These are phyloP conservation scores for Chlorops oryzae DNA, from an alignment of 1,140 invertebrate species.

Conservation along the genomic window DNA sequence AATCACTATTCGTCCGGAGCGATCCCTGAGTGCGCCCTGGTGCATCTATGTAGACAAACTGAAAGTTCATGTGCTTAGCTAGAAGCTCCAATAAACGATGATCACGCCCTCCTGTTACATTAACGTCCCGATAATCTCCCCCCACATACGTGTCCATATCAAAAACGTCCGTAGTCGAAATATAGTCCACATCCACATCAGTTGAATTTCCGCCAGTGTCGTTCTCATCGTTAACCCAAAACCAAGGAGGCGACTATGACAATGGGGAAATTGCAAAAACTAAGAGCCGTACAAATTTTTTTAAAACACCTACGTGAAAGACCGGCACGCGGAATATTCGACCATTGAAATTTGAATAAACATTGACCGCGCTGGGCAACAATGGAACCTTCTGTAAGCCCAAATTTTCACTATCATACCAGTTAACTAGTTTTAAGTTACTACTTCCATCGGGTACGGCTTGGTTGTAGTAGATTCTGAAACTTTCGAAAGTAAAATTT, in stretches of 20 bases:
- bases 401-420: constrained; percentile 55
- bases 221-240: constrained; percentile 58
- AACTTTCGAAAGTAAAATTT: too few species aligned
- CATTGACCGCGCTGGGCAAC: constrained; percentile 53
- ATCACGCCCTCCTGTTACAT: constrained; percentile 61
- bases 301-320: constrained; percentile 52
- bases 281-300: neutral
- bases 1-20: constrained; percentile 52
- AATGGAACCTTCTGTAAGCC: constrained; percentile 57
- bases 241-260: constrained; percentile 64
- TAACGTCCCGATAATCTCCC: constrained; percentile 50
- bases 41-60: constrained; percentile 61
- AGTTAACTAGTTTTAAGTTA: constrained; percentile 57
- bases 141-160: neutral
- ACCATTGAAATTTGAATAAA: constrained; percentile 59
- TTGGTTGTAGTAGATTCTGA: constrained; percentile 63
- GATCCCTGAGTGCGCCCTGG: constrained; percentile 63
- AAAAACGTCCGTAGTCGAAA: neutral
- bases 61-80: constrained; percentile 61
- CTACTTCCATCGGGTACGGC: constrained; percentile 51
- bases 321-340: constrained; percentile 59
- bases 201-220: constrained; percentile 7
- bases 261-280: neutral
- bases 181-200: neutral
- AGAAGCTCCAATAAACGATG: constrained; percentile 58